These are phyloP conservation scores for Diplazon laetatorius DNA, from an alignment of 2,888 invertebrate genomes.

Conservation along the genomic window DNA sequence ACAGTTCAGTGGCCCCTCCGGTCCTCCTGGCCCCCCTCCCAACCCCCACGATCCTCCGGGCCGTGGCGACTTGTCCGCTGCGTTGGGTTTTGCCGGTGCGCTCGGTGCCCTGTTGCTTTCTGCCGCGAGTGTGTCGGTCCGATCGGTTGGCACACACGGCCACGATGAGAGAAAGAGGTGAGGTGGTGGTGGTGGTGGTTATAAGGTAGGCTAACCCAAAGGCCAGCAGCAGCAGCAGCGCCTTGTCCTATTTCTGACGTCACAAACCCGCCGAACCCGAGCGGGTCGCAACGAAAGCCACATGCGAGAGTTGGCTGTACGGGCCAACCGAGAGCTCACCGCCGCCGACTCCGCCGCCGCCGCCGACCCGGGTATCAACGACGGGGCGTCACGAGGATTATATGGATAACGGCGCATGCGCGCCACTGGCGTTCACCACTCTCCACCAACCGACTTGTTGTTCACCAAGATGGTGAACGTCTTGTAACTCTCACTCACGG, in stretches of 20 bases:
- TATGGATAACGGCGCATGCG: slow-evolving; percentile 65
- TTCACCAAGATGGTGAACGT: slow-evolving; percentile 79
- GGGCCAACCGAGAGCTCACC: slow-evolving; percentile 13
- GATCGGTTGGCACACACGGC: too few species aligned
- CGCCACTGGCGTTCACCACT: slow-evolving; percentile 69
- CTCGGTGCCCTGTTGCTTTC: slow-evolving; percentile 45
- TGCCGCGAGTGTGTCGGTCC: slow-evolving; percentile 28
- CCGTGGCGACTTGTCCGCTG: slow-evolving; percentile 13
- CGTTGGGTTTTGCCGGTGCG: slow-evolving; percentile 28
- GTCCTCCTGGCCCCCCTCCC: slow-evolving; percentile 20
- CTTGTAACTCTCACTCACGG: slow-evolving; percentile 78
- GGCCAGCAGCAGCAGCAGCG: slow-evolving; percentile 79
- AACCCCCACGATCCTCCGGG: background rate
- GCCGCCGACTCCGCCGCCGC: too few species aligned
- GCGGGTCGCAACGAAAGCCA: slow-evolving; percentile 20
- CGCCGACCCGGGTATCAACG: slow-evolving; percentile 21
- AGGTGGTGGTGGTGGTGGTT: background rate
- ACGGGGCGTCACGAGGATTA: slow-evolving; percentile 26
- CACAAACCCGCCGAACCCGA: slow-evolving; percentile 69
- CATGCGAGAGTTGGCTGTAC: slow-evolving; percentile 42
- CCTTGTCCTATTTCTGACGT: slow-evolving; percentile 80
- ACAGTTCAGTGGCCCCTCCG: slow-evolving; percentile 78
- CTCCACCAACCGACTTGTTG: slow-evolving; percentile 41
- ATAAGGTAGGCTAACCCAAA: slow-evolving; percentile 68
- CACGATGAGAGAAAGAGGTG: slow-evolving; percentile 1